Evolutionary conservation across 2,888 invertebrate genomes (phyloP).

Genomic region (Julus scandinavius): DNA sequence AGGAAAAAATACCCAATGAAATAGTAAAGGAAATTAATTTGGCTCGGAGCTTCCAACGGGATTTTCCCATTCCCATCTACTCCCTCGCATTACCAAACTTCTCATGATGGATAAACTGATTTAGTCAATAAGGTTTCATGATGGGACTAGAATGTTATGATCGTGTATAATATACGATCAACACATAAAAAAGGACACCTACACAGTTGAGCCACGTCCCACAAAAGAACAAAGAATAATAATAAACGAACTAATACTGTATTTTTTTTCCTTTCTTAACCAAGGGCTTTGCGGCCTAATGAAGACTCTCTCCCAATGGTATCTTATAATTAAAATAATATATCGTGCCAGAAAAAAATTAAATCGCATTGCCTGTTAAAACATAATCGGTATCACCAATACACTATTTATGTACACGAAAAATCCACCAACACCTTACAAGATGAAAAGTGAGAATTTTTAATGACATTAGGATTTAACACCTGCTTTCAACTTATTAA

Average conservation of each 20-base stretch:
- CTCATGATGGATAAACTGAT: slow-evolving; percentile 40
- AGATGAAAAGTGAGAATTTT: not conserved
- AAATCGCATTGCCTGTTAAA: slow-evolving; percentile 36
- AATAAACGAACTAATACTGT: slow-evolving; percentile 31
- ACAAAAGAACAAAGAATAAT: not conserved
- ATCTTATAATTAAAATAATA: slow-evolving; percentile 21
- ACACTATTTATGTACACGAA: slow-evolving; percentile 25
- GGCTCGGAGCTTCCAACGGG: not conserved
- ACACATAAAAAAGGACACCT: slow-evolving; percentile 41
- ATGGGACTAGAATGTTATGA: slow-evolving; percentile 45
- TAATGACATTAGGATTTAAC: not conserved
- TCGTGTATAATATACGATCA: not conserved
- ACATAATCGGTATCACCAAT: not conserved
- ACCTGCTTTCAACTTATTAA: not conserved
- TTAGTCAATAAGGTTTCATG: slow-evolving; percentile 39
- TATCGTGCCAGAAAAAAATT: slow-evolving; percentile 19
- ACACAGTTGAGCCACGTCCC: slow-evolving; percentile 43
- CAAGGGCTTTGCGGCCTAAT: not conserved
- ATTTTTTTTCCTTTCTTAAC: slow-evolving; percentile 6
- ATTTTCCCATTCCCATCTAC: not conserved
- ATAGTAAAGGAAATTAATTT: slow-evolving; percentile 1
- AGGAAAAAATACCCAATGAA: slow-evolving; percentile 30
- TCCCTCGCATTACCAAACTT: not conserved
- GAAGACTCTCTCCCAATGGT: not conserved
- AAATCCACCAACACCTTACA: slow-evolving; percentile 5